Evolutionary conservation across 2,888 invertebrate species (phyloP), one percentile per base, ranked within the genome.

Genomic region (Malachius bipustulatus): DNA sequence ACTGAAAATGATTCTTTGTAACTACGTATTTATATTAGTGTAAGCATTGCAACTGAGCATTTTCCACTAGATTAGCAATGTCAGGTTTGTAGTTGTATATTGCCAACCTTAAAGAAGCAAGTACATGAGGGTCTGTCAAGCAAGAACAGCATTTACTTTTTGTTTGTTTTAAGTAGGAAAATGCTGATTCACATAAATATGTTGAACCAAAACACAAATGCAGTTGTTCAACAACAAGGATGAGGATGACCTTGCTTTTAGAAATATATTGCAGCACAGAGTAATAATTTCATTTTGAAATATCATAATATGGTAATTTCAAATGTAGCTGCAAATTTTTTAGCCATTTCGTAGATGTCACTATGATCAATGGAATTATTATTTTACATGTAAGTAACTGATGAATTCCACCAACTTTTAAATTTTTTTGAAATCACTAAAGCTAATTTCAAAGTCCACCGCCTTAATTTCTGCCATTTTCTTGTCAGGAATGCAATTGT

Each of bases 381-480:
- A 32, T n/a, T n/a, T n/a, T n/a, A n/a, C n/a, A n/a, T 47, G 47
- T 34, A 43, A 48, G 50, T 48, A 48, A 47, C 43, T 48, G 39
- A 45, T 39, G 36, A 46, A 42, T 46, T 45, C 3, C 4, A 30
- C 14, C 16, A 14, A 15, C 15, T 33, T 34, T 19, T 31, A 13
- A 33, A 35, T 35, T 33, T 35, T 35, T 35, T 12, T 35, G 14
- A 31, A 35, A 16, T 35, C 34, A 27, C 34, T 27, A 30, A 31
- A 34, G 26, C 34, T 14, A 27, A 26, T 27, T 34, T 34, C 13
- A 27, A 32, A 34, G 29, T 34, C 34, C 34, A 34, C 34, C 27
- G 28, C 34, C 16, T 14, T 34, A 26, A 34, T 34, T 27, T 34
- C 34, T 27, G 34, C 12, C 4, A 14, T 34, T 12, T 34, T 12